Conservation (phyloP, 2,888 invertebrate species). For the Drosophila longiperda region DNA sequence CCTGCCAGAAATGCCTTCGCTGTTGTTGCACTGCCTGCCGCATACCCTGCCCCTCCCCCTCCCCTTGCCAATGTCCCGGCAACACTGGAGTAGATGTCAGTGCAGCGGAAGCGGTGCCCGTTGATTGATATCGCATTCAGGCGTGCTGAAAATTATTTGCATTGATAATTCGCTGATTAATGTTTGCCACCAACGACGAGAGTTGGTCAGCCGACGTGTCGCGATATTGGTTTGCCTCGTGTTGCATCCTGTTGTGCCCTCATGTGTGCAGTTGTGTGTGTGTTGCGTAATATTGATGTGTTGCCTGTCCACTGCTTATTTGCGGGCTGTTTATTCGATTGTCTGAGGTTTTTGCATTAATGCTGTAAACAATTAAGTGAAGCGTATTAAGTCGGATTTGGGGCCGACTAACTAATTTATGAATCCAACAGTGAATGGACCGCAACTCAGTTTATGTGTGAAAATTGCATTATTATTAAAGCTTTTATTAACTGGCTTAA, state of each 20-base stretch:
- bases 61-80: neutral
- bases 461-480: conserved; percentile 29
- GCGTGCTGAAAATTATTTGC: conserved; percentile 82
- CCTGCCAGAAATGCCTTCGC: conserved; percentile 54
- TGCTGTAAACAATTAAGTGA: conserved; percentile 81
- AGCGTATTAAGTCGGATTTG: conserved; percentile 79
- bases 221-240: conserved; percentile 68
- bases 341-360: conserved; percentile 77
- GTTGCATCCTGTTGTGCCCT: conserved; percentile 45
- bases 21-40: conserved; percentile 7
- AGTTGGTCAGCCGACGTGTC: conserved; percentile 64
- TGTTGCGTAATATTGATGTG: conserved; percentile 65
- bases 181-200: conserved; percentile 70
- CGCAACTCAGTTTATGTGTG: conserved; percentile 2
- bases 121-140: conserved; percentile 81
- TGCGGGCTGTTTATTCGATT: conserved; percentile 74
- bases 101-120: conserved; percentile 77
- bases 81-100: conserved; percentile 32
- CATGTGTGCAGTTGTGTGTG: conserved; percentile 8
- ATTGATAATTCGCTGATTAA: conserved; percentile 82
- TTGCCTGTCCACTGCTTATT: conserved; percentile 21
- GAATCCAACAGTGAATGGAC: conserved; percentile 16
- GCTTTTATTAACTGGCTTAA: neutral
- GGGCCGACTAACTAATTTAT: conserved; percentile 73
- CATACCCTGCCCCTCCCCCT: neutral